Evolutionary conservation across 1,140 invertebrate species (phyloP), one percentile per base, ranked within the genome.

Genomic region (Bombus pascuorum): DNA sequence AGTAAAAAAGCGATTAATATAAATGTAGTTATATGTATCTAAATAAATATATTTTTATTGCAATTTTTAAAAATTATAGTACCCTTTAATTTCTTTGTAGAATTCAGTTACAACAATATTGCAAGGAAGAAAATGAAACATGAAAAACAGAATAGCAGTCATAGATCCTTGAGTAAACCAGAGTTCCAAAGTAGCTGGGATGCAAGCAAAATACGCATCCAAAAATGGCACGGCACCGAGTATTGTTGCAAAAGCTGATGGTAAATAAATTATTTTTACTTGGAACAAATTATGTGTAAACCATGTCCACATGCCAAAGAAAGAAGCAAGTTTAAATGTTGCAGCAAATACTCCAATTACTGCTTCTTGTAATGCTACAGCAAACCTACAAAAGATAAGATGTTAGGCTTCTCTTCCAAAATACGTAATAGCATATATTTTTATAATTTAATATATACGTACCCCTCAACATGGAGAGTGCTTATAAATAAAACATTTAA

Each of bases 281-380:
- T 98, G 97, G 94, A 99, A 99, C 4, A 99, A 94, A 88, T 98
- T 99, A 93, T 99, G 99, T 73, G 99, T 98, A 53, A 99, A 96
- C 98, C 99, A 99, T 0, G 99, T 99, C 97, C 99, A 99, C 81
- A 99, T 95, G 1, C 99, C 99, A 94, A 99, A 99, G 95, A 99
- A 99, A 0, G 98, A 96, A 8, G 98, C 98, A 96, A 99, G 98
- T 95, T 99, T 99, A 85, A 99, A 98, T 2, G 98, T 99, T 1
- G 99, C 98, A 70, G 98, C 97, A 92, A 99, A 98, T 6, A 99
- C 97, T 71, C 97, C 97, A 88, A 97, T 97, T 37, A 97, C 96
- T 2, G 97, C 97, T 85, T 97, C 97, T 85, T 97, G 97, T 2
- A 97, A 91, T 28, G 98, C 98, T 72, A 97, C 96, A 2, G 98